phyloP scores from a whole-genome alignment of 2,113 vertebrate genomes.

The Eulemur macaco region DNA sequence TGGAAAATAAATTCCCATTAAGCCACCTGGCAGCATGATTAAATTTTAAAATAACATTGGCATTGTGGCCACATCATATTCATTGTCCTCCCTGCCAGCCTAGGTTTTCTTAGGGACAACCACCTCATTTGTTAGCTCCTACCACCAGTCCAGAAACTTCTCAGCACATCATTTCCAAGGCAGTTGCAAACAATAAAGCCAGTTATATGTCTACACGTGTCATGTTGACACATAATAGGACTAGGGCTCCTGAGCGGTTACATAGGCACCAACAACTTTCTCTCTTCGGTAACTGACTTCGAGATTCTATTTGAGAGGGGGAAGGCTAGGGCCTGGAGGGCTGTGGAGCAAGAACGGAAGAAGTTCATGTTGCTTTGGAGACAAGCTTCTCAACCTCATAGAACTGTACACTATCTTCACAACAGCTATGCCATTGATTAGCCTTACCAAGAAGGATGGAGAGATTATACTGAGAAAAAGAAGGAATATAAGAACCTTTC shows the following conservation, averaged over 20 bases:
- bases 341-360: not conserved
- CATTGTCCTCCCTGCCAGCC: not conserved
- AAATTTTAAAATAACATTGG: slow-evolving; percentile 66
- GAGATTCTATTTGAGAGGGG: not conserved
- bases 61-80: slow-evolving; percentile 48
- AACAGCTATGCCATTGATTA: not conserved
- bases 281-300: not conserved
- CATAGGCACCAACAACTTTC: not conserved
- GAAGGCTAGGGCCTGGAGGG: not conserved
- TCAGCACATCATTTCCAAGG: not conserved
- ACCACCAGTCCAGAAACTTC: slow-evolving; percentile 10
- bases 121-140: slow-evolving; percentile 52
- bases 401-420: not conserved
- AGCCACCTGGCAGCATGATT: slow-evolving; percentile 40
- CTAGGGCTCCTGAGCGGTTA: not conserved
- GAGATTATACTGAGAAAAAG: not conserved
- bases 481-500: not conserved
- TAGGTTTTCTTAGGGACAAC: slow-evolving; percentile 32
- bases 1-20: slow-evolving; percentile 62
- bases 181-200: not conserved
- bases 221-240: not conserved
- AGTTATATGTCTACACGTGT: slow-evolving; percentile 32
- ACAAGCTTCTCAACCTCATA: not conserved
- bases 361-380: not conserved
- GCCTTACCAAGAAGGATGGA: not conserved